Evolutionary conservation across 2,797 vertebrate species (phyloP), one percentile per base, ranked within the genome.

Genomic region (Urosaurus nigricauda): DNA sequence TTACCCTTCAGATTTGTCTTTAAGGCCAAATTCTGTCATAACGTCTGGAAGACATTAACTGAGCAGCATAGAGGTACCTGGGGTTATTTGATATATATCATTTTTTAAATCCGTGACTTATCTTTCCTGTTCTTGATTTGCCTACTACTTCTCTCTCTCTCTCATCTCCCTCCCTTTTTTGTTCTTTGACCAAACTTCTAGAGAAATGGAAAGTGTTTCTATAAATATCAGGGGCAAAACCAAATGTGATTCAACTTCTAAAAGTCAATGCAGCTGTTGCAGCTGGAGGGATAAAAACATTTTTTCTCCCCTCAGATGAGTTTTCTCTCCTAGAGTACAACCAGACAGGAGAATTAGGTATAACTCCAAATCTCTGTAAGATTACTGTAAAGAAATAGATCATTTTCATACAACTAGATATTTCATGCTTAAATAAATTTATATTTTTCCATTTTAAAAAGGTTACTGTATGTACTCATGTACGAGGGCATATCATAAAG

Each of bases 131-230:
- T 40, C 29, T n/a, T 60, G 6, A 35, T 86, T 86, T 86, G 40
- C 32, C 19, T 68, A 43, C 75, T 47, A 51, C 43, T 78, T 51
- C 13, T 75, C 53, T 60, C 19, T 68, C 17, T 79, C 26, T 68
- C 29, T n/a, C 19, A 37, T 75, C 60, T 24, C 65, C 58, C 5
- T 79, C 29, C 56, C 21, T 51, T 40, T 63, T 87, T 63, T 43
- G 71, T 75, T 88, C 56, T 47, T 83, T 88, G 60, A 53, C n/a
- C 43, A 79, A 86, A 86, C 60, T 68, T 79, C 32, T 83, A 77
- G 70, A 75, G 26, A 82, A 82, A 82, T 63, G 74, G 70, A 58
- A 87, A 56, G 53, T 60, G 40, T 79, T 79, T 68, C 56, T 86
- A 79, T 79, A 68, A 79, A 86, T 86, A 86, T 65, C 32, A 75